Base-by-base conservation (phyloP, 2,888 invertebrate species). In the Agrotis puta region DNA sequence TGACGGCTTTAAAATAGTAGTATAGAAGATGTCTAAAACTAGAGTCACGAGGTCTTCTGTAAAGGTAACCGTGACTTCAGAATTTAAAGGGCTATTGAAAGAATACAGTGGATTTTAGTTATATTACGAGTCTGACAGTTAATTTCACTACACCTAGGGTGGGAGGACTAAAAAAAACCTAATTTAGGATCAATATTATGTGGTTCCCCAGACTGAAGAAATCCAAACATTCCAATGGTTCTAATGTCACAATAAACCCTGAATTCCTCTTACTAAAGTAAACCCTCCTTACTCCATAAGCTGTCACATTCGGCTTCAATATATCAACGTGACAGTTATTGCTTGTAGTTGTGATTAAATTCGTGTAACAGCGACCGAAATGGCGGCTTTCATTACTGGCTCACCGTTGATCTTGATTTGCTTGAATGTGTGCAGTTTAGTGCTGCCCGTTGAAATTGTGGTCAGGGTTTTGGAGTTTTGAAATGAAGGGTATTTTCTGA, bases 361-460 rank as follows among this genome's bases (percentile, higher is more conserved):
- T 81, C 71, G 48, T 77, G 78, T 71, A 27, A 39, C 53, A 61
- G 51, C 81, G n/a, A 59, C 77, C 66, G 39, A 77, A 71, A 81
- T 53, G 81, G 63, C 27, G 53, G 57, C 64, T 67, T 82, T 79
- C 72, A 82, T 82, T 82, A 78, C 79, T 68, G 57, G 61, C 33
- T 72, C 67, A 79, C 82, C 24, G 79, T 54, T 82, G 79, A 78
- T 82, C 79, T 73, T 82, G 82, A 82, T 79, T 82, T 78, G 66
- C 61, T 58, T 50, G 45, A 16, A 67, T 67, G 39, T 77, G 63
- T 47, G 24, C 16, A 64, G 39, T 66, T 33, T 51, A n/a, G 45
- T 45, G 45, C 14, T 5, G 13, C 3, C 6, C 22, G 58, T 22
- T 47, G 22, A 27, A 18, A 18, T 57, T 39, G 51, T 27, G 16